Evolutionary conservation across 2,888 invertebrate genomes (phyloP), one percentile per base, ranked within the genome.

Genomic region (Taphrorychus bicolor): DNA sequence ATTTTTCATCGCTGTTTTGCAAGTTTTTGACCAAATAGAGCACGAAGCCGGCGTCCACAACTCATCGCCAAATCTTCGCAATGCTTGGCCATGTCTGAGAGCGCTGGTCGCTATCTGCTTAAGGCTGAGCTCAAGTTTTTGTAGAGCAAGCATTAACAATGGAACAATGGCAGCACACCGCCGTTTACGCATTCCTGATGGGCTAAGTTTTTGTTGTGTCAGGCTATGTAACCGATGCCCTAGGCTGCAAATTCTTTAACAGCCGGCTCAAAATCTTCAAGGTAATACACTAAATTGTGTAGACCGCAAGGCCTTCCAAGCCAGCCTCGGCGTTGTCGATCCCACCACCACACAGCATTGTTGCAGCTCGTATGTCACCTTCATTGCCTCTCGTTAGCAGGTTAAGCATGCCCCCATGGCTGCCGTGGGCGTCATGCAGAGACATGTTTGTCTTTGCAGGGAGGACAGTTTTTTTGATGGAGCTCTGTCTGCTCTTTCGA

Each of bases 211-310:
- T 86, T 85, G 76, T 86, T 90, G 76, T 93, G 93, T 70, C 91
- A 86, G 0, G 92, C 91, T 49, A 93, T 88, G 76, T 92, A 91
- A 19, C 92, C 92, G 3, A 93, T 80, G 0, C 91, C 92, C 91
- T 92, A 93, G 0, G 91, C 90, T 3, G 93, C 91, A 59, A 91
- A 88, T 82, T 93, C 93, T 81, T 92, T 93, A 2, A 94, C 92
- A 71, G 88, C 88, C 4, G 89, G 86, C 81, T 94, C 93, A 80
- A 93, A 93, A 79, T 93, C 93, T 81, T 93, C 92, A 69, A 94
- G 82, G 76, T 92, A 92, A 9, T 87, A 83, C 1, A 92, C 87
- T 69, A 93, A 87, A 18, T 90, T 88, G 72, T 90, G 89, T 49
- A 94, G 82, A 0, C 91, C 93, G n/a, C n/a, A n/a, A n/a, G n/a